phyloP scores from a whole-genome alignment of 1,140 invertebrate species.

The Paramacrobiotus metropolitanus region DNA sequence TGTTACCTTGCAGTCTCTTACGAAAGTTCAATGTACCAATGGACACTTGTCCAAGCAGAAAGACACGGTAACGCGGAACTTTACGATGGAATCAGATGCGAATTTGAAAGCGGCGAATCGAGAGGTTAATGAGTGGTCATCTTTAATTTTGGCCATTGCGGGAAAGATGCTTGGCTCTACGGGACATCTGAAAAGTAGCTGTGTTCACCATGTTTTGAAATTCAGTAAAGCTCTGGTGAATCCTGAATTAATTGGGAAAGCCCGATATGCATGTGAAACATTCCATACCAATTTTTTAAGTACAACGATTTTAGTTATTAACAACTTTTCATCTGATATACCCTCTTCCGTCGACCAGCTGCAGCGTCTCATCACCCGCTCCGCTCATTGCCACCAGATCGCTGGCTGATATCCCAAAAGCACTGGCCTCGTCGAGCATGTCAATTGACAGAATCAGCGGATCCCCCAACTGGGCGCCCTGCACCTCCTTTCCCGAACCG shows the following conservation, averaged over 20 bases:
- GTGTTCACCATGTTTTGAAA: too few species aligned
- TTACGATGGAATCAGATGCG: slow-evolving; percentile 8
- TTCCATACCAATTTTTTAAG: too few species aligned
- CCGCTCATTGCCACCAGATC: slow-evolving; percentile 2
- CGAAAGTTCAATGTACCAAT: not conserved
- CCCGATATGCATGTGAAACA: too few species aligned
- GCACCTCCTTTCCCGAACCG: slow-evolving; percentile 1
- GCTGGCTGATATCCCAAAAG: not conserved
- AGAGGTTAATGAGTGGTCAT: not conserved
- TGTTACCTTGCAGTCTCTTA: not conserved
- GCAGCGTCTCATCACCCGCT: not conserved
- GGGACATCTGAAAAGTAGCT: slow-evolving; percentile 1
- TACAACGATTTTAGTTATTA: too few species aligned
- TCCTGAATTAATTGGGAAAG: too few species aligned
- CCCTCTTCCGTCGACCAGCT: not conserved
- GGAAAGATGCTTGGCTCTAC: slow-evolving; percentile 2
- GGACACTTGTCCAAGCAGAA: slow-evolving; percentile 10
- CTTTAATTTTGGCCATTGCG: not conserved
- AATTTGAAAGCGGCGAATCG: slow-evolving; percentile 9
- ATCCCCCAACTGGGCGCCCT: not conserved
- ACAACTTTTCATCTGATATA: too few species aligned
- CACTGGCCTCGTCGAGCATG: not conserved
- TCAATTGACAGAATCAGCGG: not conserved
- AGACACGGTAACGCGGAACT: slow-evolving; percentile 9
- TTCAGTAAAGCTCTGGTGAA: too few species aligned